Base-by-base conservation (phyloP, 2,113 vertebrate genomes). In the Halichoeres trimaculatus region DNA sequence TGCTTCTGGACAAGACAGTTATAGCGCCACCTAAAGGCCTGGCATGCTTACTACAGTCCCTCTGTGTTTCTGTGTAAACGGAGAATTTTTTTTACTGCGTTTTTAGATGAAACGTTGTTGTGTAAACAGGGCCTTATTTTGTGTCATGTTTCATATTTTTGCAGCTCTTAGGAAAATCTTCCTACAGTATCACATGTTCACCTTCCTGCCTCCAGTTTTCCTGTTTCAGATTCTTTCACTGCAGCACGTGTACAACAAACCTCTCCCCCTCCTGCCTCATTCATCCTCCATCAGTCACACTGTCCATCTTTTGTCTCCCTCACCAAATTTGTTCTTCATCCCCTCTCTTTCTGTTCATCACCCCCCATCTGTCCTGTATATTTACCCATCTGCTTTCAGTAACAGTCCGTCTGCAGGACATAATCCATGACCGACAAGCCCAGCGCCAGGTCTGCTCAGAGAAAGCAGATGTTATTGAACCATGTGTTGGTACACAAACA, bases 371-470 rank as follows among this genome's bases (percentile, higher is more conserved):
- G 58, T 47, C 59, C 48, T 2, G n/a, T 69, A 7, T 17, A 57
- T 63, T 41, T 11, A 66, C 40, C 64, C 60, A 57, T 76, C 68
- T 65, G 60, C 62, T 70, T 76, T 71, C 76, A 66, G 16, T 11
- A 55, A 47, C 61, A 26, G 61, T 20, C 41, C 17, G 38, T 35
- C 45, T 36, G 64, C 69, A 58, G 53, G 66, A 20, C 61, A 4
- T 43, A 41, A 9, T 22, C 58, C 48, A 6, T 40, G 30, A 62
- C 20, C 8, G 23, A 13, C 43, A 19, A 45, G 43, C 43, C 4
- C 17, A 45, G 43, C 43, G 17, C 43, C 43, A 16, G 14, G 65
- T 3, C 47, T 3, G 48, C 52, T 83, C 34, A 48, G 36, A 74
- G 36, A 74, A 70, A 70, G 60, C n/a, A 48, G 45, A 48, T 48